Evolutionary conservation across 2,888 invertebrate genomes (phyloP), one percentile per base, ranked within the genome.

Genomic region (Cecidostiba fungosa): DNA sequence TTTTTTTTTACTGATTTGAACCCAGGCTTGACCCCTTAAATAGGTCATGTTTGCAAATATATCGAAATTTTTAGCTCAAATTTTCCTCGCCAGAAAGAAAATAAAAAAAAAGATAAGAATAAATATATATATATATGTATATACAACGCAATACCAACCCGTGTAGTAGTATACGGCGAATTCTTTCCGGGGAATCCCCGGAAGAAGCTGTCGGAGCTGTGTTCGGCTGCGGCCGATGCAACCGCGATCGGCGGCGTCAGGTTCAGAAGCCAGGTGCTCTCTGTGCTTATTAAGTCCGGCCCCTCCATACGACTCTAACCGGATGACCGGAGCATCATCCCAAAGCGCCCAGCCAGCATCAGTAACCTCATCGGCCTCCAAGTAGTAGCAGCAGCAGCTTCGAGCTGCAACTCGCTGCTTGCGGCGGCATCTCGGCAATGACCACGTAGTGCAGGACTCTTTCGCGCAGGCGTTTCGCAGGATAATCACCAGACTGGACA

Each of bases 241-340:
- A n/a, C 39, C 59, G 77, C 88, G 88, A 88, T 89, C 88, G 90
- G 88, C 88, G 91, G 90, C 89, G 92, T 92, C 89, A 91, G 88
- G 89, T 93, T 93, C 85, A 91, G 90, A 91, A 92, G 90, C 93
- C 92, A 92, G 91, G 89, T 92, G 91, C 90, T 92, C 90, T 92
- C 92, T 89, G 92, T 91, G 87, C 85, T 91, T 86, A 88, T 89
- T 91, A 88, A 90, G 91, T 92, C 90, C 91, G 91, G 91, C 90
- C 92, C 93, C 93, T 93, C 93, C 93, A 93, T 93, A 92, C 92
- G 93, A 92, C 90, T 91, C 91, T 92, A 93, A 89, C 92, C 92
- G 90, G 90, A 91, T 90, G 90, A 91, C 90, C 89, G 92, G 91
- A 91, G 91, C 92, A 93, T 92, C 92, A 93, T 92, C 92, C 91